Percentiles rank a stretch among this genome's conserved stretches.
Evolutionary conservation across 1,140 invertebrate species (phyloP).

Genomic region (Adoxophyes honmai): DNA sequence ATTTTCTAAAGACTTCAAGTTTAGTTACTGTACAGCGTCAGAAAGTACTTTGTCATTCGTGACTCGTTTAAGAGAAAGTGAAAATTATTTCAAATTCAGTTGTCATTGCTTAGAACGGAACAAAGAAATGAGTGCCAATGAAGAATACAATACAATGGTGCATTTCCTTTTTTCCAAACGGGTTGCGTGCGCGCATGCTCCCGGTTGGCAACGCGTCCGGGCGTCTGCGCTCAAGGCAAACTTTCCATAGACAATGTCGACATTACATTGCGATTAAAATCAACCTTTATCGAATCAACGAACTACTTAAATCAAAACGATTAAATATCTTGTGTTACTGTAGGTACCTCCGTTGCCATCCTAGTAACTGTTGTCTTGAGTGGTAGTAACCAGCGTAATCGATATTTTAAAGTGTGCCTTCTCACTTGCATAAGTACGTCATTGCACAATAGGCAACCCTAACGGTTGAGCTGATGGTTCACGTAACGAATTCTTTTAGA

Average conservation of each 20-base stretch:
- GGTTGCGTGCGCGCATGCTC: neutral
- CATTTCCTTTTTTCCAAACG: neutral
- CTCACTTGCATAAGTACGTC: neutral
- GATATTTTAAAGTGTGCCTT: constrained; percentile 12
- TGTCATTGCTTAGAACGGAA: neutral
- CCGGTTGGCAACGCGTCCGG: constrained; percentile 13
- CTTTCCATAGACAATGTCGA: constrained; percentile 22
- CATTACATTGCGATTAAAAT: constrained; percentile 9
- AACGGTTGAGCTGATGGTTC: neutral
- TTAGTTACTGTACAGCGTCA: neutral
- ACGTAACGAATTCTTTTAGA: neutral
- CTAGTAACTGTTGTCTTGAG: too few relatives aligned
- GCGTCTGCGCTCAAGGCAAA: constrained; percentile 21
- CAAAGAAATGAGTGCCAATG: neutral
- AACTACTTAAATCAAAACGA: too few relatives aligned
- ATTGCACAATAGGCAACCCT: neutral
- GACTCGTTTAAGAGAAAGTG: constrained; percentile 2
- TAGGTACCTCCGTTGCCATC: too few relatives aligned
- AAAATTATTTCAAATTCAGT: neutral
- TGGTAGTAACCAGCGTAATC: constrained; percentile 1
- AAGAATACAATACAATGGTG: neutral
- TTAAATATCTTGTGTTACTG: too few relatives aligned
- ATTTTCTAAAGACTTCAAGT: neutral
- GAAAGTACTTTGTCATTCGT: neutral
- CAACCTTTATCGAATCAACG: neutral